Conservation (phyloP, 1,140 invertebrate genomes). For the Neodiprion pinetum region DNA sequence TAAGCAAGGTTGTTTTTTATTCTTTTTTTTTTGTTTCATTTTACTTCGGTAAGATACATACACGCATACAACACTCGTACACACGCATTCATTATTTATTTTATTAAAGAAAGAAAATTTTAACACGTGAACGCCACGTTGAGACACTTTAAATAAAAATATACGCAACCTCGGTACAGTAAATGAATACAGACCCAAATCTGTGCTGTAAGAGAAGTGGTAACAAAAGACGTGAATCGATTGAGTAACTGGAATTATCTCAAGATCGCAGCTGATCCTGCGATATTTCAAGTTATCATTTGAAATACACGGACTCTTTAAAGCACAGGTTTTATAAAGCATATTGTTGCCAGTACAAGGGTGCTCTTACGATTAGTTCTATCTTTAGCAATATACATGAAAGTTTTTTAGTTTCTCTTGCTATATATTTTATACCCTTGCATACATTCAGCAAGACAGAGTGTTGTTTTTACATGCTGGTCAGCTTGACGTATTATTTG, state of each 20-base stretch:
- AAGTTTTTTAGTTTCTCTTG: neutral
- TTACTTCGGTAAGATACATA: no score
- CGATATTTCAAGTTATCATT: neutral
- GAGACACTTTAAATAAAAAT: neutral
- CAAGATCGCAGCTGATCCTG: neutral
- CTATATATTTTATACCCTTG: neutral
- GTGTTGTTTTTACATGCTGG: slow-evolving; percentile 1
- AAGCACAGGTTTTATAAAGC: neutral
- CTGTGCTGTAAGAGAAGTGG: neutral
- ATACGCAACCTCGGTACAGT: neutral
- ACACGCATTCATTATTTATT: no score
- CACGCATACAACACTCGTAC: no score
- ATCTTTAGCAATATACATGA: neutral
- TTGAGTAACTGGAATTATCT: neutral
- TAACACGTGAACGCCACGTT: neutral
- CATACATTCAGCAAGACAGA: slow-evolving; percentile 7
- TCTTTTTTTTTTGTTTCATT: neutral
- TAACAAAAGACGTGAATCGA: neutral
- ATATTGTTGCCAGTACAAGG: slow-evolving; percentile 7
- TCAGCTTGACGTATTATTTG: neutral
- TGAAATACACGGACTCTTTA: neutral
- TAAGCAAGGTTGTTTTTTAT: neutral
- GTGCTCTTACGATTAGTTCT: neutral
- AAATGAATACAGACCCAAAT: neutral
- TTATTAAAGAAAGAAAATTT: neutral